phyloP scores from a whole-genome alignment of 2,113 vertebrate genomes.

The Semnornis frantzii region DNA sequence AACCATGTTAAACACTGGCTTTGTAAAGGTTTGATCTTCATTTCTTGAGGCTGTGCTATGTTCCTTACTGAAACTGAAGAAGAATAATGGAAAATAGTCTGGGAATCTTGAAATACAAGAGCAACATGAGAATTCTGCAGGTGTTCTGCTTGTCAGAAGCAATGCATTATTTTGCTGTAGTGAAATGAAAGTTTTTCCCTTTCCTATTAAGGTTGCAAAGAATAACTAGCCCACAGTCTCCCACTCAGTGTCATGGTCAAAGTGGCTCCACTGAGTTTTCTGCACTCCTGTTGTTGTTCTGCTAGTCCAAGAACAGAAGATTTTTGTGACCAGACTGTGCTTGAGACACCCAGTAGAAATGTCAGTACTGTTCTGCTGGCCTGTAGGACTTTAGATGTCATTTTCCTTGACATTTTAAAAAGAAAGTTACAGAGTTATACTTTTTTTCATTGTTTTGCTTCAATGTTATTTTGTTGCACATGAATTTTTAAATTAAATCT shows the following conservation, averaged over 20 bases:
- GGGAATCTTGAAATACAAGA: not conserved
- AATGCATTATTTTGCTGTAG: not conserved
- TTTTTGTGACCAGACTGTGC: not conserved
- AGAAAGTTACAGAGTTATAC: not conserved
- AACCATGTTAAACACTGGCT: not conserved
- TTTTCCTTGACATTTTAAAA: not conserved
- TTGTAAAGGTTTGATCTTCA: not conserved
- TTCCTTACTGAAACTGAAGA: not conserved
- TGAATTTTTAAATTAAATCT: not conserved
- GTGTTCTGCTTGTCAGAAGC: not conserved
- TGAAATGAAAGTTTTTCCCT: not conserved
- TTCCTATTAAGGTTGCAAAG: not conserved
- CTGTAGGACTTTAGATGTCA: not conserved
- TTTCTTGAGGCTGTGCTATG: not conserved
- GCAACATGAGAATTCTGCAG: not conserved
- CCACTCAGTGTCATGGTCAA: not conserved
- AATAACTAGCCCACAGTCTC: not conserved
- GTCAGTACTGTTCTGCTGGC: not conserved
- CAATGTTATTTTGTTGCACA: not conserved
- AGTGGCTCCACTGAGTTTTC: not conserved
- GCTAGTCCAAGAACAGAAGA: not conserved
- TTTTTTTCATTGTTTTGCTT: not conserved
- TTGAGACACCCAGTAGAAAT: fast-evolving
- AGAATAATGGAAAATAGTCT: not conserved
- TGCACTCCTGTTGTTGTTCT: not conserved